Conservation (phyloP, 1,140 invertebrate species). For the Heliconius melpomene region DNA sequence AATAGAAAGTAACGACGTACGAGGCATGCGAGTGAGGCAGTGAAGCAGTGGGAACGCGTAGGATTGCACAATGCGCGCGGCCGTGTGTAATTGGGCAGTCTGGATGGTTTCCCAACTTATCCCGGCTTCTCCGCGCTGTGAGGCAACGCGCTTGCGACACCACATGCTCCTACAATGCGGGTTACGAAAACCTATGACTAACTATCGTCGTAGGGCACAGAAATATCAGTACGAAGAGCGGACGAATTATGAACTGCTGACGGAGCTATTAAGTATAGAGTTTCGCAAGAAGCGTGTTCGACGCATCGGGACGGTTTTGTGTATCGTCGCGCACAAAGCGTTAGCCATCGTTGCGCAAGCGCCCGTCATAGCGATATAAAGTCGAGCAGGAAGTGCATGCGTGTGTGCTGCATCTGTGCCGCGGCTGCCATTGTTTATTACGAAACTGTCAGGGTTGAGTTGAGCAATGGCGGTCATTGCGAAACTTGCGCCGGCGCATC, state of each 20-base stretch:
- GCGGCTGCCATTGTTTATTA: constrained; percentile 75
- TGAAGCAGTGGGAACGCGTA: constrained; percentile 38
- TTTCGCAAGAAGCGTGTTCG: constrained; percentile 58
- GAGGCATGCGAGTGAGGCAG: constrained; percentile 26
- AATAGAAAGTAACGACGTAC: constrained; percentile 54
- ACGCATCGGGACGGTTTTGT: constrained; percentile 61
- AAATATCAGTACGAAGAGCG: constrained; percentile 45
- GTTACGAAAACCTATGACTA: constrained; percentile 78
- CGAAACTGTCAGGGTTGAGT: constrained; percentile 80
- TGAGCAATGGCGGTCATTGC: constrained; percentile 70
- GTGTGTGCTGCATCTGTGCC: constrained; percentile 75
- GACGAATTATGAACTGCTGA: constrained; percentile 54
- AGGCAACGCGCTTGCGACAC: constrained; percentile 75
- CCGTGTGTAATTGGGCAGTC: constrained; percentile 70
- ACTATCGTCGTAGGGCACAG: constrained; percentile 54
- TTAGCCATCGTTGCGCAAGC: constrained; percentile 69
- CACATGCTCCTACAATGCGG: constrained; percentile 72
- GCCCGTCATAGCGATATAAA: constrained; percentile 68
- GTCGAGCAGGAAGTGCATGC: constrained; percentile 78
- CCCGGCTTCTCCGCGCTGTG: constrained; percentile 69
- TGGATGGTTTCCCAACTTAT: constrained; percentile 79
- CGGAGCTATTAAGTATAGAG: constrained; percentile 50
- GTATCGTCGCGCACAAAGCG: constrained; percentile 55
- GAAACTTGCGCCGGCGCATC: constrained; percentile 67
- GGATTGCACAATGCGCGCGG: constrained; percentile 56